Evolutionary conservation across 2,797 vertebrate species (phyloP).

Genomic region (Lutjanus campechanus): DNA sequence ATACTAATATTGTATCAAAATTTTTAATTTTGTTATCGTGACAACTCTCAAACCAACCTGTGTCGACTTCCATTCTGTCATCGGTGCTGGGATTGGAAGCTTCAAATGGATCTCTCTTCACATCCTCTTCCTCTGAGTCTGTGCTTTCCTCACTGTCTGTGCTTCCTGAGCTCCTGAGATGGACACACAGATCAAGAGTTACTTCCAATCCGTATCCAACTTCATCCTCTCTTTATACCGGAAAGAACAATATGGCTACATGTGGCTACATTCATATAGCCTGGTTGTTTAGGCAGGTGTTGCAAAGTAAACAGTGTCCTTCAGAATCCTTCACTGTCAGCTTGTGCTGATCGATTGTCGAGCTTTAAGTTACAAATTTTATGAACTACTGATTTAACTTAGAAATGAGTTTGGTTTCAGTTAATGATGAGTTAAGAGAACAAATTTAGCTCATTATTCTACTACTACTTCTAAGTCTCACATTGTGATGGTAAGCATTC

Average conservation of each 20-base stretch:
- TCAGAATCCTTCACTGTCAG: background rate
- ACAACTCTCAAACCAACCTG: conserved; percentile 81
- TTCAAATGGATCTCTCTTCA: conserved; percentile 93
- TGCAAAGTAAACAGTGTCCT: too few species aligned
- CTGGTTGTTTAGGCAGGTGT: too few species aligned
- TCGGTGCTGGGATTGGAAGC: conserved; percentile 86
- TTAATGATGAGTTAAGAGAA: background rate
- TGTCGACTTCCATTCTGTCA: conserved; percentile 97
- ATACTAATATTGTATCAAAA: too few species aligned
- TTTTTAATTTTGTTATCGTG: too few species aligned
- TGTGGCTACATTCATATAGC: background rate
- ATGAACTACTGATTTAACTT: background rate
- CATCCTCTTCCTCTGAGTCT: conserved; percentile 96
- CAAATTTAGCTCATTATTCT: too few species aligned
- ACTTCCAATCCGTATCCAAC: background rate
- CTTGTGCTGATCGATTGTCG: background rate
- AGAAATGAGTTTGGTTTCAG: background rate
- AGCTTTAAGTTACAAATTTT: background rate
- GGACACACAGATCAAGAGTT: conserved; percentile 1
- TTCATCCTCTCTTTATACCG: background rate
- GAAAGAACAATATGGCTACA: background rate
- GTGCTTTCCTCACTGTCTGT: conserved; percentile 99
- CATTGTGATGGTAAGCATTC: background rate
- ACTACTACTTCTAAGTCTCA: too few species aligned
- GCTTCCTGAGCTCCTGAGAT: conserved; percentile 92